Evolutionary conservation across 2,888 invertebrate genomes (phyloP).

Genomic region (Caradrina kadenii): DNA sequence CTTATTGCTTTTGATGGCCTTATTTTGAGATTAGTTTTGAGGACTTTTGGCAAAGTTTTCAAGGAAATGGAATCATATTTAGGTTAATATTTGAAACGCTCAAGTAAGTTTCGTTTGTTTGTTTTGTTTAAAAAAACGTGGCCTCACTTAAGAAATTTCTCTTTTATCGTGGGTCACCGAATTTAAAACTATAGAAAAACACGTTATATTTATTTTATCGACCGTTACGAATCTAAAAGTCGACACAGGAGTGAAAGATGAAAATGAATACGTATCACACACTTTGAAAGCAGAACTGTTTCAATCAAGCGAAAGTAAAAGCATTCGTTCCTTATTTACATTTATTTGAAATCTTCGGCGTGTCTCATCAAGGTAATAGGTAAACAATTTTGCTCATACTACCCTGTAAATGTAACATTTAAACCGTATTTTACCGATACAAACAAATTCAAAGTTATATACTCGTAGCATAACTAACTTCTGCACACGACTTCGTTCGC

Average conservation of each 20-base stretch:
- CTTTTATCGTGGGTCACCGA: no score
- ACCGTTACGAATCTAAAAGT: background rate
- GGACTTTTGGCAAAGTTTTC: conserved; percentile 6
- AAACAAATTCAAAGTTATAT: conserved; percentile 39
- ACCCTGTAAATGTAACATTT: background rate
- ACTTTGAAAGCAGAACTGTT: background rate
- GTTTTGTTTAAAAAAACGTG: no score
- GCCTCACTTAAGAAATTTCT: no score
- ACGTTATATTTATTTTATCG: no score
- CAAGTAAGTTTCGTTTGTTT: no score
- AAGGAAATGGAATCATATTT: background rate
- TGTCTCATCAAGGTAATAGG: background rate
- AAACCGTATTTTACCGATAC: conserved; percentile 5
- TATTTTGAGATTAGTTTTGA: conserved; percentile 39
- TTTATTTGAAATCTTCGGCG: background rate
- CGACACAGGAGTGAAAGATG: background rate
- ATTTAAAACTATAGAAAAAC: no score
- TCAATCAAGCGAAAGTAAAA: background rate
- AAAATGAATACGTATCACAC: background rate
- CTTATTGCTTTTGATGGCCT: conserved; percentile 66
- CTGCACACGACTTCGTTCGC: no score
- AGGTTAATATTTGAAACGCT: background rate
- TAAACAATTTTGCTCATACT: background rate
- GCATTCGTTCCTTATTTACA: background rate
- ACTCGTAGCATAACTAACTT: conserved; percentile 3